Percentiles rank a stretch among this genome's conserved stretches.
phyloP scores from a whole-genome alignment of 2,888 invertebrate species.

The Notodonta ziczac region DNA sequence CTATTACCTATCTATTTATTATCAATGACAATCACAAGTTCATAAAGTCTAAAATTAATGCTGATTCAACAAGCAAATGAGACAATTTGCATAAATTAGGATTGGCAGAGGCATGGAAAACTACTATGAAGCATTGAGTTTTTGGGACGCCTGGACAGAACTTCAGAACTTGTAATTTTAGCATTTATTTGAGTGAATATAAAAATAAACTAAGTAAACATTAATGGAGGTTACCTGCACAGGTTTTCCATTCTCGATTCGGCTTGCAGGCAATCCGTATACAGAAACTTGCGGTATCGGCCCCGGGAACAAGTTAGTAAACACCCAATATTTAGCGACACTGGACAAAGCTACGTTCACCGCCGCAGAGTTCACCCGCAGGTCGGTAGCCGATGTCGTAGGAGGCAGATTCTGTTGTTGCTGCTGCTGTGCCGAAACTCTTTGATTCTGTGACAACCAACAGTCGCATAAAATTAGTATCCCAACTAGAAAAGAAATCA shows the following conservation, averaged over 20 bases:
- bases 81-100: slow-evolving; percentile 36
- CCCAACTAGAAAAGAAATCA: slow-evolving; percentile 42
- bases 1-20: too few relatives aligned
- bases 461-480: slow-evolving; percentile 47
- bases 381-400: slow-evolving; percentile 85
- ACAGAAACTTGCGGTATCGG: slow-evolving; percentile 91
- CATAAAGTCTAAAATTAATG: slow-evolving; percentile 10
- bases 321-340: slow-evolving; percentile 93
- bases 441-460: slow-evolving; percentile 69
- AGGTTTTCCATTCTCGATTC: slow-evolving; percentile 86
- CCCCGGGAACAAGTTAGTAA: slow-evolving; percentile 91
- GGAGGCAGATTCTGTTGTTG: slow-evolving; percentile 72
- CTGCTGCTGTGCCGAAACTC: slow-evolving; percentile 71
- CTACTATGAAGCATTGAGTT: too few relatives aligned
- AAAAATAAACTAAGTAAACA: not conserved
- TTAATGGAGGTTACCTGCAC: slow-evolving; percentile 80
- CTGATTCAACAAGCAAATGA: slow-evolving; percentile 33
- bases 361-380: slow-evolving; percentile 86
- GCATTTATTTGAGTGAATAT: too few relatives aligned
- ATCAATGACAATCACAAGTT: too few relatives aligned
- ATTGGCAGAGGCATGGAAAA: slow-evolving; percentile 9
- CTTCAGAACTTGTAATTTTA: too few relatives aligned
- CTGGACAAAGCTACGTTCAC: slow-evolving; percentile 89
- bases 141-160: too few relatives aligned
- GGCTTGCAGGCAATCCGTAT: slow-evolving; percentile 86